Evolutionary conservation across 2,113 vertebrate species (phyloP).

Genomic region (Cheilinus undulatus): DNA sequence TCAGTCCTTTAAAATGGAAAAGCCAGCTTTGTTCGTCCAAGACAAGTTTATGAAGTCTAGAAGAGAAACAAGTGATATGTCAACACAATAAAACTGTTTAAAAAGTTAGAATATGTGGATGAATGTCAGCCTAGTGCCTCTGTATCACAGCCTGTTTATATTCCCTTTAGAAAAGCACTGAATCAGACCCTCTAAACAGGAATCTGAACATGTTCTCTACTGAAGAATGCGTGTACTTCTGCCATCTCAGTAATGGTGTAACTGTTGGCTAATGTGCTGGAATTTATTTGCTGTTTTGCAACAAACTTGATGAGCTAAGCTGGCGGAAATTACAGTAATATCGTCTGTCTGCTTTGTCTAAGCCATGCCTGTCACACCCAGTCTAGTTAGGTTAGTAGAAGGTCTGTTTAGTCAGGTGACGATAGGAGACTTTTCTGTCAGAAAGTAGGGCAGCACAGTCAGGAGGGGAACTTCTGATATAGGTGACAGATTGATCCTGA

Average conservation of each 20-base stretch:
- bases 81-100: too few species aligned
- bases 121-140: too few species aligned
- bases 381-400: slow-evolving; percentile 33
- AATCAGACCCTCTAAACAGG: background rate
- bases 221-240: background rate
- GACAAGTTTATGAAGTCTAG: too few species aligned
- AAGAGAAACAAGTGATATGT: too few species aligned
- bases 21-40: too few species aligned
- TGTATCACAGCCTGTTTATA: too few species aligned
- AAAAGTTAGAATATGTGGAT: too few species aligned
- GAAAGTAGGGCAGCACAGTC: background rate
- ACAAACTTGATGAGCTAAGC: slow-evolving; percentile 27
- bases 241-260: slow-evolving; percentile 1
- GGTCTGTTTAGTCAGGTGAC: background rate
- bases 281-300: slow-evolving; percentile 42
- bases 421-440: background rate
- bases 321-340: slow-evolving; percentile 33
- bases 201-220: background rate
- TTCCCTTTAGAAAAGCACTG: too few species aligned
- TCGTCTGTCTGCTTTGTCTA: slow-evolving; percentile 24
- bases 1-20: too few species aligned
- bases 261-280: slow-evolving; percentile 13
- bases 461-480: background rate
- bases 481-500: background rate
- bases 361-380: slow-evolving; percentile 49